Conservation (phyloP, 2,888 invertebrate species). For the Agonopterix alstromeriana region DNA sequence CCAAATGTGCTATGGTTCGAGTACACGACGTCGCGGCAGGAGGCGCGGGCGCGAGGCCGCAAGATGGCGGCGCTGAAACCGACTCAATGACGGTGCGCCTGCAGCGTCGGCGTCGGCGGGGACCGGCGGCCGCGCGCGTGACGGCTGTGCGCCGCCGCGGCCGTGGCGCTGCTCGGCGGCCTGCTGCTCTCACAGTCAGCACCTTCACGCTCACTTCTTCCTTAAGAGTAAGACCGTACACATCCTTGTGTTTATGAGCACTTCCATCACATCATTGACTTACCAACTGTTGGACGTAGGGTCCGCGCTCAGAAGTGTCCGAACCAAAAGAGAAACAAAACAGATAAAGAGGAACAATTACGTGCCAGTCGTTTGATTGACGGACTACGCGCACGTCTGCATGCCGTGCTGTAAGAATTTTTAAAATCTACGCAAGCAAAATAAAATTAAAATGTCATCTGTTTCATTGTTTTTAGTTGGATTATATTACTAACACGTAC, state of each 20-base stretch:
- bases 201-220: constrained; percentile 22
- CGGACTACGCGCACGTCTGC: too few species aligned
- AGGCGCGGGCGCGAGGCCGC: constrained; percentile 86
- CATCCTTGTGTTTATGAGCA: not conserved
- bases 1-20: constrained; percentile 96
- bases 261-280: not conserved
- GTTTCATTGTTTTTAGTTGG: too few species aligned
- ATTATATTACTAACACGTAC: too few species aligned
- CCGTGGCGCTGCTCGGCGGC: constrained; percentile 52
- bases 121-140: constrained; percentile 61
- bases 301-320: too few species aligned
- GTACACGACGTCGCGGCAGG: constrained; percentile 90
- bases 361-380: too few species aligned
- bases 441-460: too few species aligned
- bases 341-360: too few species aligned
- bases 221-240: not conserved
- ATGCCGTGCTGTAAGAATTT: too few species aligned
- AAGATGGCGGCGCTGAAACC: constrained; percentile 88
- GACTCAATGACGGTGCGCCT: constrained; percentile 85
- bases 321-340: too few species aligned
- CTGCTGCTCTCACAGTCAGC: constrained; percentile 36
- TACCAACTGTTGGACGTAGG: too few species aligned
- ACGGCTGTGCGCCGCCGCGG: constrained; percentile 55
- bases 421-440: too few species aligned
- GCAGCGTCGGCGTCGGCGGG: constrained; percentile 24